Evolutionary conservation across 1,140 invertebrate genomes (phyloP), one percentile per base, ranked within the genome.

Genomic region (Drosophila funebris): DNA sequence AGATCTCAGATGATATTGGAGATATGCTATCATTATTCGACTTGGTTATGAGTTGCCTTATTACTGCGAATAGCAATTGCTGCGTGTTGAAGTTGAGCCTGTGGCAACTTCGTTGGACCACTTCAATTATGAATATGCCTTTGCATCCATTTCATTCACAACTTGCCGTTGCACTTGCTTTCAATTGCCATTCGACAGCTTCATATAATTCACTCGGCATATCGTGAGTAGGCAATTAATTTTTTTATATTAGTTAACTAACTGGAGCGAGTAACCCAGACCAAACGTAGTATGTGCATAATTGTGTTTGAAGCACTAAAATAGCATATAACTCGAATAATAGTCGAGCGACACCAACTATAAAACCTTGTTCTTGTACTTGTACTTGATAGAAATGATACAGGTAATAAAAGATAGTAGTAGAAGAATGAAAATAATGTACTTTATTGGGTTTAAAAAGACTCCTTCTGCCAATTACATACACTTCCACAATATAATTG

Each of bases 1-100:
- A 67, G 68, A 66, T 56, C 61, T 72, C 43, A 13, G 4, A 33
- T 43, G 69, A 27, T 64, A 58, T 36, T 27, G 29, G n/a, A 67
- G 69, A 60, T 27, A 52, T 50, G 33, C 5, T n/a, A 41, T 36
- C 8, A 50, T 48, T 52, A 52, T 44, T 57, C 24, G 24, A 27
- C 20, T 39, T 50, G 53, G 14, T 16, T 29, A 48, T 48, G 53
- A 39, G 27, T 24, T 57, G 6, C 39, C 27, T 31, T 33, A 61
- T 67, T 58, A 48, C 63, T 37, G 11, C 5, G n/a, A 29, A 60
- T 18, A 43, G 27, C 44, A 50, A 61, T 27, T 61, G 43, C 44
- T 61, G 43, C 57, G 29, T 37, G n/a, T 64, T 48, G 33, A 14
- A 29, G 41, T 37, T 41, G 24, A 31, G 52, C 8, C 27, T 50